phyloP scores from a whole-genome alignment of 2,113 vertebrate species.

The Chaetura pelagica region DNA sequence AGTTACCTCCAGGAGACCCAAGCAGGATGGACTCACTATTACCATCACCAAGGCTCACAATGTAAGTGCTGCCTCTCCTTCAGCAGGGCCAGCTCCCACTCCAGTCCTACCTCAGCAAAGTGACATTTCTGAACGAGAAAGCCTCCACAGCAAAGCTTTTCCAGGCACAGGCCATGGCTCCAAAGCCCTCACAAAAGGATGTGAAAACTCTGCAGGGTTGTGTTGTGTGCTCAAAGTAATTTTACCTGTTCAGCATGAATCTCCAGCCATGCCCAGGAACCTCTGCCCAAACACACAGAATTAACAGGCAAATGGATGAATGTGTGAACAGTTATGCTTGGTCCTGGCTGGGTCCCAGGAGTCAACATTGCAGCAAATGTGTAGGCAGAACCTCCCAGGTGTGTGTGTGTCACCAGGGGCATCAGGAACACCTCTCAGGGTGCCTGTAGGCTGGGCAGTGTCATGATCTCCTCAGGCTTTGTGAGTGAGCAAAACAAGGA shows the following conservation, averaged over 20 bases:
- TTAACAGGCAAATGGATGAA: background rate
- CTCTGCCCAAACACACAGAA: background rate
- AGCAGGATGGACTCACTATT: constrained; percentile 89
- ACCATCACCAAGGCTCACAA: constrained; percentile 92
- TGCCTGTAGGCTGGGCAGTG: background rate
- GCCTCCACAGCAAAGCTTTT: background rate
- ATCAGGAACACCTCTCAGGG: background rate
- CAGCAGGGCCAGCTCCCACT: background rate
- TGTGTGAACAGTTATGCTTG: background rate
- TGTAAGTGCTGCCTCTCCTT: constrained; percentile 75
- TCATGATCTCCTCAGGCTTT: background rate
- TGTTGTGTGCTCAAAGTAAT: background rate
- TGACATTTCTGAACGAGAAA: background rate
- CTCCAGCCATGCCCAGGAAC: background rate
- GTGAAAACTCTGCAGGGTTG: background rate
- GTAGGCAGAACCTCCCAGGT: background rate
- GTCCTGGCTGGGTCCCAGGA: background rate
- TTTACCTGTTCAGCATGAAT: background rate
- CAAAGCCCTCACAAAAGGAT: background rate
- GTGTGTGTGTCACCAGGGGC: background rate
- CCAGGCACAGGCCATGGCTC: background rate
- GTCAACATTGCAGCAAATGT: background rate
- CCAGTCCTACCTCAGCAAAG: background rate
- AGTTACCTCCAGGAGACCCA: constrained; percentile 81
- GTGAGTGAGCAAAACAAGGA: background rate